Base-by-base conservation (phyloP, 2,113 vertebrate species). In the Leptosomus discolor region DNA sequence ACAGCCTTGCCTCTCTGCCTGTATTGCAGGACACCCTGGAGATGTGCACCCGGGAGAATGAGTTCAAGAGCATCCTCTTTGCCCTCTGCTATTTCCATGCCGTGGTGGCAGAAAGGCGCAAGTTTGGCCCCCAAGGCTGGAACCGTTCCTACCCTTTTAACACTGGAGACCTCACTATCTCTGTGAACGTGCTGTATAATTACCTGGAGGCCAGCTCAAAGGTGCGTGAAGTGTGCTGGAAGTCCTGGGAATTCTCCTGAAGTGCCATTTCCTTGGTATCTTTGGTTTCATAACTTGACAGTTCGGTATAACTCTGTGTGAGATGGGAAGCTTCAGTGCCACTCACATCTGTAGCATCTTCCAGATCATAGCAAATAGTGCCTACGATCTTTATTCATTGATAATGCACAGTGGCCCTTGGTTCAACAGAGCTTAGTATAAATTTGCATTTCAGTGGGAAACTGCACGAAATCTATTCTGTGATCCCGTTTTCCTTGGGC, bases 11-110 rank as follows among this genome's bases (percentile, higher is more conserved):
- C 61, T 53, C 6, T 19, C 4, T 71, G 21, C 22, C 88, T 90
- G 53, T 90, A 5, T 98, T 96, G 61, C 98, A 99, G 99, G 99
- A 99, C 90, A 99, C 99, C 1, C 92, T 99, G 98, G 99, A 99
- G 96, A 98, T 98, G 99, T 99, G 99, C 50, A 97, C 98, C 5
- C 97, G 98, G 39, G 99, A 99, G 97, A 98, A 94, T 0, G 99
- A 99, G 97, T 99, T 99, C 84, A 99, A 99, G 97, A 99, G 99
- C 97, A 99, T 99, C 88, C 97, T 99, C 73, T 99, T 99, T 21
- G 97, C 99, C 15, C 98, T 99, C 16, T 99, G 99, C 89, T 99
- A 99, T 73, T 99, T 99, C 93, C 99, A 99, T 1, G 99, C 99
- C 0, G 99, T 99, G 86, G 99, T 99, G 95, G 99, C 99, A 0